Evolutionary conservation across 1,140 invertebrate genomes (phyloP), one percentile per base, ranked within the genome.

Genomic region (Trichonephila clavata): DNA sequence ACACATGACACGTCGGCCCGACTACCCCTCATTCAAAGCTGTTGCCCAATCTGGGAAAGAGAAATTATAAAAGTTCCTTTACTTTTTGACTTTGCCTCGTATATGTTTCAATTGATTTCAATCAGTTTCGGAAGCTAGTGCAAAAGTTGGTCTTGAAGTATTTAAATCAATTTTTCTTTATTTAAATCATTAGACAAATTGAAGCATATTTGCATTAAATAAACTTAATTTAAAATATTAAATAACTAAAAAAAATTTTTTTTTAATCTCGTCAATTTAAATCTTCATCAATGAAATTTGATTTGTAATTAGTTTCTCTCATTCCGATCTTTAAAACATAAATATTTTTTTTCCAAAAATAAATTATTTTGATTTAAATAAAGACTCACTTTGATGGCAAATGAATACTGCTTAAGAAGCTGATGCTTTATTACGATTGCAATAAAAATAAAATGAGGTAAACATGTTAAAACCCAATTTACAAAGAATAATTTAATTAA

Each of bases 361-460:
- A 16, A 68, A 68, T 68, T 68, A 24, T 24, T 68, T 68, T 24
- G 3, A 68, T 68, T 24, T 68, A 68, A 10, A 68, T 21, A 14
- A 68, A 68, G 7, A 24, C 65, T 21, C 65, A 68, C 65, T 68
- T 68, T 20, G 20, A 24, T 68, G 20, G 16, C 65, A 68, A 68
- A 68, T 68, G 20, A 24, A 68, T 20, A 68, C 20, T 14, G 20
- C 65, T n/a, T n/a, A 21, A 24, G 24, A 21, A 24, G 24, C 3
- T 24, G 13, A 18, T 27, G 18, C 24, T 2, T 7, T 32, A 27
- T 32, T 32, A 18, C 14, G 7, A 43, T 21, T 88, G 32, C 0
- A 88, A 43, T 71, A 88, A 65, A 39, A 63, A 88, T 88, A 65
- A 88, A 88, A 43, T 21, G 60, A 21, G 50, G 68, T 88, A 88